Conservation (phyloP, 2,888 invertebrate species). For the Tetranychus piercei region DNA sequence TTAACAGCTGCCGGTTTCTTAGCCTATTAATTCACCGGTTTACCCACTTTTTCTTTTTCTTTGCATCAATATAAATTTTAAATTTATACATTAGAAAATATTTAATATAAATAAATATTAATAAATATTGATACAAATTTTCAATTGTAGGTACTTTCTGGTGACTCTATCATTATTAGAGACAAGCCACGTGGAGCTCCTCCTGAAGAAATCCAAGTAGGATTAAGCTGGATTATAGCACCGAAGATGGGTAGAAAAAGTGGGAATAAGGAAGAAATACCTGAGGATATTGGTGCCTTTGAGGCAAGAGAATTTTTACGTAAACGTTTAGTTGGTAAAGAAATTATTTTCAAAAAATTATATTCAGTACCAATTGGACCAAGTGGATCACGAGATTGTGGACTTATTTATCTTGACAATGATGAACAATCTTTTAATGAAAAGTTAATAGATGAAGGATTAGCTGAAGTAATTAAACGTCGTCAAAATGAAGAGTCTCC, state of each 20-base stretch:
- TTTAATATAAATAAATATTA: too few relatives aligned
- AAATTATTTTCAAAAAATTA: conserved; percentile 63
- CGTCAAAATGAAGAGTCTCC: conserved; percentile 17
- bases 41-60: conserved; percentile 27
- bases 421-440: conserved; percentile 75
- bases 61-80: too few relatives aligned
- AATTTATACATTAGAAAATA: too few relatives aligned
- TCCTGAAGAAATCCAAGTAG: conserved; percentile 77
- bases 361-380: conserved; percentile 44
- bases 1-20: background rate
- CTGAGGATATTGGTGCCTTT: conserved; percentile 90
- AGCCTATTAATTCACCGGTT: background rate
- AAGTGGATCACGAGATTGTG: conserved; percentile 63
- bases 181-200: conserved; percentile 56
- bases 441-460: conserved; percentile 65
- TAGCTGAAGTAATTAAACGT: conserved; percentile 47
- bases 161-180: conserved; percentile 81
- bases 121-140: too few relatives aligned
- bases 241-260: conserved; percentile 20
- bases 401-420: conserved; percentile 63
- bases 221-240: conserved; percentile 32
- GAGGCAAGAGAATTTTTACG: conserved; percentile 90
- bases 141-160: conserved; percentile 63
- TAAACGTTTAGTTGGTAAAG: conserved; percentile 83
- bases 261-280: conserved; percentile 43